Evolutionary conservation across 1,140 invertebrate genomes (phyloP).

Genomic region (Platorchestia sp.): DNA sequence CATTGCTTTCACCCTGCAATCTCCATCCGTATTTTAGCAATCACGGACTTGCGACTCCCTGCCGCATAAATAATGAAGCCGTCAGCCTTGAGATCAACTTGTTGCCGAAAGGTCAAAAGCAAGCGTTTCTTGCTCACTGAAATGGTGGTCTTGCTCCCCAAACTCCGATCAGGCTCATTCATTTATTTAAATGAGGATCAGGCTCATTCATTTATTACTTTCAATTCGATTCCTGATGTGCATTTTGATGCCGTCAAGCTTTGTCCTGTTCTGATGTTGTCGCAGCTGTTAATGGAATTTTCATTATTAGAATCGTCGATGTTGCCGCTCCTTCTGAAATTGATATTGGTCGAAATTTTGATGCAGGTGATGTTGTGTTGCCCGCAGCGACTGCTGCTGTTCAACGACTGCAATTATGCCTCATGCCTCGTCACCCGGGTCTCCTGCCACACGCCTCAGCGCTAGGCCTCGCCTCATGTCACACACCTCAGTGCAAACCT

Average conservation of each 20-base stretch:
- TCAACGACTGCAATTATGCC: not conserved
- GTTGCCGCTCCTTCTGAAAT: not conserved
- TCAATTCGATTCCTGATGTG: no score
- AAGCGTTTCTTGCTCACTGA: not conserved
- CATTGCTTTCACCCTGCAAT: not conserved
- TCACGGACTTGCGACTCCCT: not conserved
- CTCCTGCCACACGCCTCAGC: not conserved
- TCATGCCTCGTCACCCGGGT: no score
- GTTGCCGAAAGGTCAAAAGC: not conserved
- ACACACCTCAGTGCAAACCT: not conserved
- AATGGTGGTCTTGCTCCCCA: not conserved
- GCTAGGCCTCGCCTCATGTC: no score
- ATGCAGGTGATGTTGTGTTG: not conserved
- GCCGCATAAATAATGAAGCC: not conserved
- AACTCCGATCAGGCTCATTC: not conserved
- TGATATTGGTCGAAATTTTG: not conserved
- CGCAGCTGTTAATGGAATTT: not conserved
- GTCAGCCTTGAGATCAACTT: not conserved
- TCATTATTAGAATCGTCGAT: not conserved
- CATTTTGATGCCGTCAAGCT: no score
- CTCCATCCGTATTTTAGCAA: not conserved
- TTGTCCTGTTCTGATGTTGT: no score
- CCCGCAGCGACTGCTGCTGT: not conserved
- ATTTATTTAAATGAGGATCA: not conserved
- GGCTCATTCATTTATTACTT: no score